Evolutionary conservation across 2,113 vertebrate species (phyloP), one percentile per base, ranked within the genome.

Genomic region (Hyperopisus bebe): DNA sequence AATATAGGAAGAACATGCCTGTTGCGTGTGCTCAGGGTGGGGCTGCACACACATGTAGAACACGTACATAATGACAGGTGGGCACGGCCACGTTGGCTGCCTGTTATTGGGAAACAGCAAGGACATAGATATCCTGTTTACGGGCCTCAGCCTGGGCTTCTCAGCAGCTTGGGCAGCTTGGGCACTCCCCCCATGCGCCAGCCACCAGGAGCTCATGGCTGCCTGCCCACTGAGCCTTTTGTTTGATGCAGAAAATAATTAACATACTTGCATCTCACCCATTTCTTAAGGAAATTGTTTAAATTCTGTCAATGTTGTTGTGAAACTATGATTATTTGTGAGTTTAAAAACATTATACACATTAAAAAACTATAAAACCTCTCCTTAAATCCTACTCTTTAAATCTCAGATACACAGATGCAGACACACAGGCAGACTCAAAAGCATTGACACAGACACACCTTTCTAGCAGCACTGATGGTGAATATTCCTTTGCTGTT

Each of bases 381-480:
- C 53, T 55, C 53, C 19, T 55, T 55, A 53, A 53, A 21, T 19
- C 55, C 4, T 1, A 19, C 51, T 53, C 51, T 17, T 53, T 53
- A 55, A 51, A 55, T 21, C 21, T 24, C 55, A 58, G 21, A n/a
- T 21, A n/a, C 21, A 58, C 55, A 58, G 5, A 58, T 19, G 17
- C 55, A 58, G 19, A 58, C 21, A 24, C 5, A 58, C 53, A 58
- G 19, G 21, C 58, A 66, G 24, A 66, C 58, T n/a, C 24, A 62
- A 24, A 62, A 8, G 58, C 58, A 99, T 98, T 1, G 99, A 99
- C 93, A 70, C 27, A 66, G 1, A 31, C 3, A 35, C 31, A 35
- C 3, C 27, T 6, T 74, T 31, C 13, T 39, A 39, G 35, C 35
- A 77, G 35, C 11, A 19, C 31, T 17, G 3, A 74, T 35, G 66